phyloP scores from a whole-genome alignment of 1,140 invertebrate species.

The Mizuhopecten yessoensis region DNA sequence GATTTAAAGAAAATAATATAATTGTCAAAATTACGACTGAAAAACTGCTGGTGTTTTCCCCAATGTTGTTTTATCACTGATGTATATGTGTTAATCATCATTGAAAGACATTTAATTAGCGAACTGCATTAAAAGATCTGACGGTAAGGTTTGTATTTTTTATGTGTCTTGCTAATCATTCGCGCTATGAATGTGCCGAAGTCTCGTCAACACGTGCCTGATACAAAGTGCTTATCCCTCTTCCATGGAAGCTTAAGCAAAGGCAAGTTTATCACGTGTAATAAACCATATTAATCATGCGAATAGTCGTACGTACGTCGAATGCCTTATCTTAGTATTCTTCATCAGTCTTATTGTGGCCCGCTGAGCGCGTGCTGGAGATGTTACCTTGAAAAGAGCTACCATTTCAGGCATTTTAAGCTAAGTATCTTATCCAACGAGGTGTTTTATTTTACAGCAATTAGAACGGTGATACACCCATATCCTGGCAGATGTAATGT shows the following conservation, averaged over 20 bases:
- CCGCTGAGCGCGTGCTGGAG: background rate
- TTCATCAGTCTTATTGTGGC: background rate
- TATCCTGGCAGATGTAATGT: too few species aligned
- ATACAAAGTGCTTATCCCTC: background rate
- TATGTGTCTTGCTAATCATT: background rate
- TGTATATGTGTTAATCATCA: background rate
- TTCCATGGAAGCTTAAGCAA: too few species aligned
- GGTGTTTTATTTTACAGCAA: too few species aligned
- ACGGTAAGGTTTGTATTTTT: background rate
- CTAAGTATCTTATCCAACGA: background rate
- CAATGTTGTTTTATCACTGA: background rate
- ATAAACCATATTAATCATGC: background rate
- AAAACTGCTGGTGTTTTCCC: background rate
- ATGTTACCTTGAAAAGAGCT: background rate
- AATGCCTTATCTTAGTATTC: background rate
- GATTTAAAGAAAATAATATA: too few species aligned
- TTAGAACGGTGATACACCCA: too few species aligned
- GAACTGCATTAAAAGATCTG: slow-evolving; percentile 7
- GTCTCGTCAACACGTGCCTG: background rate
- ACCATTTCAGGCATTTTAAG: background rate
- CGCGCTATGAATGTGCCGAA: background rate
- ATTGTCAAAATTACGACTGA: background rate
- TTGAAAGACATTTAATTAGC: background rate
- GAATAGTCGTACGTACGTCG: too few species aligned
- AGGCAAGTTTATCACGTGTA: background rate